A percentile compares a stretch with the other conserved stretches of the same genome.
Evolutionary conservation across 1,140 invertebrate species (phyloP).

Genomic region (Goniozus legneri): DNA sequence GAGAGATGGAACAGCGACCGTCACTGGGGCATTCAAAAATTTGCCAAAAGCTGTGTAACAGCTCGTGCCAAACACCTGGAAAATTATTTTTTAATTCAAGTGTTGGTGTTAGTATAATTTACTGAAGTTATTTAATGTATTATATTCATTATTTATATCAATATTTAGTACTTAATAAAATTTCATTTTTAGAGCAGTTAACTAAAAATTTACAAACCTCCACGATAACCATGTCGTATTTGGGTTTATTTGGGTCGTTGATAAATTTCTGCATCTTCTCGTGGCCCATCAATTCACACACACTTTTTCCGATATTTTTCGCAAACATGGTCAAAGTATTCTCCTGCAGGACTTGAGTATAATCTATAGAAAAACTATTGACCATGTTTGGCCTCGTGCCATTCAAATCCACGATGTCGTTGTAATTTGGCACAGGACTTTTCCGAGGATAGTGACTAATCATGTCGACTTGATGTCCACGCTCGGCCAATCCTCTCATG

Average conservation of each 20-base stretch:
- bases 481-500: constrained; percentile 48
- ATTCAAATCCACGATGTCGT: constrained; percentile 1
- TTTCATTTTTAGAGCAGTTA: constrained; percentile 70
- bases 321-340: not conserved
- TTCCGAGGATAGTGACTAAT: constrained; percentile 33
- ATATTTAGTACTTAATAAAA: constrained; percentile 74
- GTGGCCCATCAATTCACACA: constrained; percentile 5
- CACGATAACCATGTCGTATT: constrained; percentile 5
- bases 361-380: not conserved
- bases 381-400: constrained; percentile 34
- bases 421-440: not conserved
- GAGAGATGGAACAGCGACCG: constrained; percentile 57
- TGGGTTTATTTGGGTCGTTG: constrained; percentile 2
- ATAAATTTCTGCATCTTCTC: constrained; percentile 1
- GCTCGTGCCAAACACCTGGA: constrained; percentile 24
- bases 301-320: not conserved
- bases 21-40: constrained; percentile 57
- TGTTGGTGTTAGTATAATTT: too few relatives aligned
- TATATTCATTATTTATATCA: constrained; percentile 48
- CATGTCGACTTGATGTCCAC: constrained; percentile 51
- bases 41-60: constrained; percentile 58
- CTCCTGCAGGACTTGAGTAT: not conserved
- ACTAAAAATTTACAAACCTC: constrained; percentile 4
- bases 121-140: too few relatives aligned
- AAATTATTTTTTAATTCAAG: not conserved